A percentile compares a stretch with the other conserved stretches of the same genome.
Conservation (phyloP, 2,888 invertebrate species). For the Cyaniris semiargus region DNA sequence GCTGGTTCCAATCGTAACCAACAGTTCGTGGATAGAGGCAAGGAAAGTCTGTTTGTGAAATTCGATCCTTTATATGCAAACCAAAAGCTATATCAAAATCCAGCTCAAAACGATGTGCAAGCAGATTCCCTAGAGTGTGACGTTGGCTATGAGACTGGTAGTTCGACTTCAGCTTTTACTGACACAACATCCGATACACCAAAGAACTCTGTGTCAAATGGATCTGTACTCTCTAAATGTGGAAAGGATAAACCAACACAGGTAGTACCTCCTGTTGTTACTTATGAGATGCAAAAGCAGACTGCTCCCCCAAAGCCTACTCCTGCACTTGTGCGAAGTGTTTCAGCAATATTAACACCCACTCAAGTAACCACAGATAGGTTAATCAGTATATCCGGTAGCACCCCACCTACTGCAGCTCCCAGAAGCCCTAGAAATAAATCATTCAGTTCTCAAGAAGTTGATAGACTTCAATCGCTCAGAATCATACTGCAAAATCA, state of each 20-base stretch:
- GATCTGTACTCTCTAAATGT: slow-evolving; percentile 49
- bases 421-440: slow-evolving; percentile 61
- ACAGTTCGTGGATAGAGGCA: slow-evolving; percentile 63
- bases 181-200: slow-evolving; percentile 54
- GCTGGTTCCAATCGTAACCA: slow-evolving; percentile 63
- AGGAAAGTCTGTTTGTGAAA: slow-evolving; percentile 85
- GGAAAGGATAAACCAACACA: slow-evolving; percentile 68
- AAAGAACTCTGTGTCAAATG: slow-evolving; percentile 58
- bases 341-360: slow-evolving; percentile 69
- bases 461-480: slow-evolving; percentile 62
- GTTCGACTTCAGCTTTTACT: slow-evolving; percentile 58
- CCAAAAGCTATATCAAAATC: slow-evolving; percentile 46
- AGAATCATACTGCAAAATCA: slow-evolving; percentile 66
- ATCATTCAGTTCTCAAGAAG: slow-evolving; percentile 53
- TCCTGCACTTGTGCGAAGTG: slow-evolving; percentile 67
- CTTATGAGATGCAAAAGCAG: slow-evolving; percentile 52
- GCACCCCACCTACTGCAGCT: slow-evolving; percentile 65
- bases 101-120: slow-evolving; percentile 49
- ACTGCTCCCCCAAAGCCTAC: slow-evolving; percentile 48
- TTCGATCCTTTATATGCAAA: slow-evolving; percentile 80
- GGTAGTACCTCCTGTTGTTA: slow-evolving; percentile 68
- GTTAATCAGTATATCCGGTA: slow-evolving; percentile 66
- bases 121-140: slow-evolving; percentile 60
- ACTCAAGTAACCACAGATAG: slow-evolving; percentile 67
- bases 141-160: slow-evolving; percentile 71